A percentile compares a stretch with the other conserved stretches of the same genome.
Evolutionary conservation across 2,888 invertebrate genomes (phyloP).

Genomic region (Lysandra bellargus): DNA sequence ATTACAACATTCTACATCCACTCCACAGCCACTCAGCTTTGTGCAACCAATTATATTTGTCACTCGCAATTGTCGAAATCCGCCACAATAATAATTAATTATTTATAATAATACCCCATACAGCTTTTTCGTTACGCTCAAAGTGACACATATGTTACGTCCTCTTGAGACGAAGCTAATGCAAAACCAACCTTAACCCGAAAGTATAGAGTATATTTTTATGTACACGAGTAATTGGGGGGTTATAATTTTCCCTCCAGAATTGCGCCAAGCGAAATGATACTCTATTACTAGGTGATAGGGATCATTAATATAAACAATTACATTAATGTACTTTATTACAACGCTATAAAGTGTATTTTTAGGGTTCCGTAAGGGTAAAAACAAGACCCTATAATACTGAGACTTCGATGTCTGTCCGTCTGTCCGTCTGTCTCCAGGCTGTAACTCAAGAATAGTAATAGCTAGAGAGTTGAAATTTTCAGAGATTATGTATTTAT

Average conservation of each 20-base stretch:
- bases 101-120: slow-evolving; percentile 51
- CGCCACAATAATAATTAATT: slow-evolving; percentile 61
- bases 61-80: slow-evolving; percentile 44
- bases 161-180: neutral
- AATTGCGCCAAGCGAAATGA: neutral
- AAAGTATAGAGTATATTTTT: neutral
- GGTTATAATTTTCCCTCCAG: neutral
- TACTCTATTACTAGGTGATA: slow-evolving; percentile 22
- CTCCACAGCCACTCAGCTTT: slow-evolving; percentile 26
- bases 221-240: neutral
- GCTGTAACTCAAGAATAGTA: too few species aligned
- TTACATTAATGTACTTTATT: slow-evolving; percentile 20
- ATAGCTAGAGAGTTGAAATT: too few species aligned
- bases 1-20: slow-evolving; percentile 25
- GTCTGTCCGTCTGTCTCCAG: too few species aligned
- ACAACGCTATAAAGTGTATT: slow-evolving; percentile 10
- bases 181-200: slow-evolving; percentile 32
- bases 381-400: too few species aligned
- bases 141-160: slow-evolving; percentile 63
- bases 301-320: slow-evolving; percentile 21
- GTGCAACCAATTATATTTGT: slow-evolving; percentile 50
- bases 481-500: too few species aligned
- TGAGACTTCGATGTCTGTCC: too few species aligned
- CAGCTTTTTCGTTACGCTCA: slow-evolving; percentile 54
- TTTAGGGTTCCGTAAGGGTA: neutral